These are phyloP conservation scores for Otis tarda DNA, from an alignment of 2,113 vertebrate genomes.

Conservation along the genomic window DNA sequence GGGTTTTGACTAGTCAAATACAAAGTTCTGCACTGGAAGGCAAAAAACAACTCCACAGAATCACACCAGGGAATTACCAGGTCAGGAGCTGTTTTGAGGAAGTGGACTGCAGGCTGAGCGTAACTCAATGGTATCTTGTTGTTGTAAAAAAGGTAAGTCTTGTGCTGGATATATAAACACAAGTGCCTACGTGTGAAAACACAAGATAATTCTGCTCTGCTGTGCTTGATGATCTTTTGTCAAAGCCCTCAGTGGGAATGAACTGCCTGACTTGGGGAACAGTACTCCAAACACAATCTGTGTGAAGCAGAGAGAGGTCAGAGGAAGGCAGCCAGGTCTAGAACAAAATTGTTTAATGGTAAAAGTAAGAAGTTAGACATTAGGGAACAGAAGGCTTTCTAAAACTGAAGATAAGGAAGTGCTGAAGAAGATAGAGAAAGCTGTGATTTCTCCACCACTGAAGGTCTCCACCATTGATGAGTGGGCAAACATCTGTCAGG, in stretches of 20 bases:
- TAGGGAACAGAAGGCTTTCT: not conserved
- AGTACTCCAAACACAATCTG: not conserved
- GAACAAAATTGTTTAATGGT: not conserved
- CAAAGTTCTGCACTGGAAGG: not conserved
- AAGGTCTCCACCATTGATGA: accelerated
- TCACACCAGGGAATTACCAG: not conserved
- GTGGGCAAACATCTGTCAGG: not conserved
- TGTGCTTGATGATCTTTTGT: not conserved
- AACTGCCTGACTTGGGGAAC: not conserved
- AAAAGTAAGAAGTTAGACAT: not conserved
- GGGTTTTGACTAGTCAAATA: not conserved
- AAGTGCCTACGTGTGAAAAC: not conserved
- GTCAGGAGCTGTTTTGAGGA: not conserved
- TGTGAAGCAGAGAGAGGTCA: not conserved
- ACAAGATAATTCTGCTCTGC: not conserved
- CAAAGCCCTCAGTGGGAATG: not conserved
- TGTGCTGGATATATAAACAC: not conserved
- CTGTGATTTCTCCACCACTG: not conserved
- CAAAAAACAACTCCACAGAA: not conserved
- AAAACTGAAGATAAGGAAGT: not conserved
- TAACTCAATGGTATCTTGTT: not conserved
- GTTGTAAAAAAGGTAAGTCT: not conserved
- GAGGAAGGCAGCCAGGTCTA: not conserved
- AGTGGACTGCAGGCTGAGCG: not conserved
- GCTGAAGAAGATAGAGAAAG: not conserved